Evolutionary conservation across 2,113 vertebrate species (phyloP).

Genomic region (Chaetops frenatus): DNA sequence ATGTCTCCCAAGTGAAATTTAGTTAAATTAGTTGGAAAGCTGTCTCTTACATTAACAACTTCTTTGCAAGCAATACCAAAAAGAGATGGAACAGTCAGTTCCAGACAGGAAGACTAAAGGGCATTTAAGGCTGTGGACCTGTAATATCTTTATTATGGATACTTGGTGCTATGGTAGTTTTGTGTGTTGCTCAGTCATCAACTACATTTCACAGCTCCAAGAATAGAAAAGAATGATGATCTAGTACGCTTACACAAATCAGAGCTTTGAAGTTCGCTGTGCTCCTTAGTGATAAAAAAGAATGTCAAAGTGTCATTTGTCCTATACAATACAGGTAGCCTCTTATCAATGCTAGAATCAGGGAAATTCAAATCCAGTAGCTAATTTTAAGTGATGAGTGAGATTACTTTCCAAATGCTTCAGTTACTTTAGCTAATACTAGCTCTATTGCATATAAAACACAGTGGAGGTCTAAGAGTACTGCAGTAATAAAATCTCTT

Average conservation of each 20-base stretch:
- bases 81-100: neutral
- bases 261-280: neutral
- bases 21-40: neutral
- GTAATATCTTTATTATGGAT: neutral
- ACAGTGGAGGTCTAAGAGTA: neutral
- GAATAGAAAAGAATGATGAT: neutral
- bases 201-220: neutral
- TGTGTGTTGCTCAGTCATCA: neutral
- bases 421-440: neutral
- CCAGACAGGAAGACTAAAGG: neutral
- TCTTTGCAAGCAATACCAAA: neutral
- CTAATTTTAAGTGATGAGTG: neutral
- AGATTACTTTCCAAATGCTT: neutral
- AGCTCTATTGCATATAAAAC: neutral
- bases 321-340: neutral
- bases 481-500: neutral
- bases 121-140: neutral
- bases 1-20: neutral
- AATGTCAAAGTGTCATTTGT: neutral
- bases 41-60: neutral
- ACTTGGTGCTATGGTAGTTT: neutral
- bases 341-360: neutral
- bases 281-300: neutral
- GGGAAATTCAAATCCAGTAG: neutral
- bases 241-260: neutral